Base-by-base conservation (phyloP, 1,140 invertebrate genomes). In the Orchestia grillus region DNA sequence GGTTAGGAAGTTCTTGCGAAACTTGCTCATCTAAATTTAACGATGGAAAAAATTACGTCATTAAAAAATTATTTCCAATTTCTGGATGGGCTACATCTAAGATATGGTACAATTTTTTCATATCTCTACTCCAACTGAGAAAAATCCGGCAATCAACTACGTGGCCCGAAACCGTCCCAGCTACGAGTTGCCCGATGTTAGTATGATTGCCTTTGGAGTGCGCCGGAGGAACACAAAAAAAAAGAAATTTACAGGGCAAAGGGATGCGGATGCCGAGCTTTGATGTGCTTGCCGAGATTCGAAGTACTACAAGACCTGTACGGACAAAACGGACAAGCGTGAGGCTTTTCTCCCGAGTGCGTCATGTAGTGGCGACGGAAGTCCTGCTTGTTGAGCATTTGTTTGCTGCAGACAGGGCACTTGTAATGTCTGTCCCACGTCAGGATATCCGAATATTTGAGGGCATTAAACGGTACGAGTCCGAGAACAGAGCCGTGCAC, bases 201-300 rank as follows among this genome's bases (percentile, higher is more conserved):
- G n/a, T n/a, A n/a, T n/a, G n/a, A n/a, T n/a, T n/a, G n/a, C n/a
- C n/a, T n/a, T n/a, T n/a, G n/a, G n/a, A n/a, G n/a, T n/a, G n/a
- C n/a, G n/a, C n/a, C n/a, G n/a, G n/a, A n/a, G n/a, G n/a, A n/a
- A n/a, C n/a, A n/a, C n/a, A n/a, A n/a, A n/a, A 77, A 3, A 8
- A 77, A 77, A 77, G 36, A 28, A 77, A 77, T 77, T 77, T 77
- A 77, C 15, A 90, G n/a, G 3, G 15, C 88, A 41, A 90, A 90
- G 97, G 97, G 98, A 98, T 97, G 98, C 98, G n/a, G 57, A 96
- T 98, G 98, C 53, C 98, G 98, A 87, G 98, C 97, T 62, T 98
- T 97, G 88, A 96, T 44, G 43, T 96, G 96, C 16, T 90, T 96
- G 45, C 94, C 42, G 40, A 96, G 90, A n/a, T 96, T 96, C 3